These are phyloP conservation scores for Leucoma salicis DNA, from an alignment of 2,888 invertebrate genomes.

Conservation along the genomic window DNA sequence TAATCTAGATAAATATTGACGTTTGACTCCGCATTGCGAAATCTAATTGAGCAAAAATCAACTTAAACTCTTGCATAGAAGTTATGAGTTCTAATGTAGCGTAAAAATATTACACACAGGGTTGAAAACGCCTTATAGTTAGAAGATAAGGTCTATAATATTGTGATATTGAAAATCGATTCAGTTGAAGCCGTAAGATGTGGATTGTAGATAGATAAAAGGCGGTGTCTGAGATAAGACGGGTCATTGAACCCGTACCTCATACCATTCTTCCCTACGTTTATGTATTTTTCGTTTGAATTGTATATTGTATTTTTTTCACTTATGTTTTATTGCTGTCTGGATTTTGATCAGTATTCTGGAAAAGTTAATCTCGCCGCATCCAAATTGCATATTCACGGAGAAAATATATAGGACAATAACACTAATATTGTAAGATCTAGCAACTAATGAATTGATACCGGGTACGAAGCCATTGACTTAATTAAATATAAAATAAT, in stretches of 20 bases:
- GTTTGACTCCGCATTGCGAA: constrained; percentile 52
- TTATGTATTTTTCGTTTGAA: constrained; percentile 51
- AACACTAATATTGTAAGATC: too few species aligned
- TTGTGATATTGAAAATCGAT: constrained; percentile 50
- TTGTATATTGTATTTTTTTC: constrained; percentile 31
- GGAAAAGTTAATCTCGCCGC: too few species aligned
- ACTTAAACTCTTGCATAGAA: constrained; percentile 31
- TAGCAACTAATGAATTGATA: too few species aligned
- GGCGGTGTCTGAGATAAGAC: constrained; percentile 66
- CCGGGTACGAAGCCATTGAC: too few species aligned
- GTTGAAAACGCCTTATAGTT: constrained; percentile 42
- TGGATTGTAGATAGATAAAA: constrained; percentile 65
- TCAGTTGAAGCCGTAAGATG: constrained; percentile 53
- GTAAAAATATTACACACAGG: constrained; percentile 8
- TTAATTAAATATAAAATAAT: too few species aligned
- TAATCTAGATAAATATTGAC: constrained; percentile 68
- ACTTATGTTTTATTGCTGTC: neutral
- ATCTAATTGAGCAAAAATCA: constrained; percentile 28
- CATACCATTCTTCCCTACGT: constrained; percentile 41
- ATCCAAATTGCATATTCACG: too few species aligned
- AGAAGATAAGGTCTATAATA: constrained; percentile 49
- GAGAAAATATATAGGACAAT: too few species aligned
- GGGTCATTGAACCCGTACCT: constrained; percentile 59
- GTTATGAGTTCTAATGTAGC: constrained; percentile 31
- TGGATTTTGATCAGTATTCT: neutral